Evolutionary conservation across 2,113 vertebrate species (phyloP).

Genomic region (Corvus hawaiiensis): DNA sequence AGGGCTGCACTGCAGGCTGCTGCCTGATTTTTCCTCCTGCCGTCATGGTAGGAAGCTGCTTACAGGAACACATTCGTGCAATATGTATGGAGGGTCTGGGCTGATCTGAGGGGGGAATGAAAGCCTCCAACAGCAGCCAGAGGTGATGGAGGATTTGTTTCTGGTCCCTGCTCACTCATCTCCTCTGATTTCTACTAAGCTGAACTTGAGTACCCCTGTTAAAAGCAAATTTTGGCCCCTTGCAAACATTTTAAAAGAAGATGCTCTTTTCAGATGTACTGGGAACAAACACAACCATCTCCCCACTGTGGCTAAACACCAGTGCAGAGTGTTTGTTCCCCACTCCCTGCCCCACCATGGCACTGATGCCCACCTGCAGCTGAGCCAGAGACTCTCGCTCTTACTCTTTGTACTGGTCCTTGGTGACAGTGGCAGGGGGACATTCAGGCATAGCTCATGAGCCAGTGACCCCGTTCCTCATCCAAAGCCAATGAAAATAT

Average conservation of each 20-base stretch:
- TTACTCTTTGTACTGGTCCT: background rate
- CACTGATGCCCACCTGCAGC: background rate
- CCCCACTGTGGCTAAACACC: background rate
- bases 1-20: background rate
- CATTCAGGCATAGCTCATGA: background rate
- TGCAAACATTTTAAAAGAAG: background rate
- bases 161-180: background rate
- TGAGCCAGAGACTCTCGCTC: background rate
- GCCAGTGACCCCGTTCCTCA: background rate
- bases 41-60: background rate
- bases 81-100: background rate
- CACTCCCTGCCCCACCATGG: background rate
- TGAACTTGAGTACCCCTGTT: background rate
- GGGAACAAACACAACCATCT: background rate
- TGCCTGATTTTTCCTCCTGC: background rate
- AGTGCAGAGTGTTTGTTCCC: background rate
- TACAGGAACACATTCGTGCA: rapidly evolving
- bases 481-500: background rate
- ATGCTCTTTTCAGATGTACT: background rate
- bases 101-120: background rate
- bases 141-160: background rate
- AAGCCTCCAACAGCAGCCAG: background rate
- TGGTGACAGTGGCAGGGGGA: background rate
- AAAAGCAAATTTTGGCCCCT: background rate
- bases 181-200: background rate